phyloP scores from a whole-genome alignment of 2,797 vertebrate species.

The Sebastes oblongus region DNA sequence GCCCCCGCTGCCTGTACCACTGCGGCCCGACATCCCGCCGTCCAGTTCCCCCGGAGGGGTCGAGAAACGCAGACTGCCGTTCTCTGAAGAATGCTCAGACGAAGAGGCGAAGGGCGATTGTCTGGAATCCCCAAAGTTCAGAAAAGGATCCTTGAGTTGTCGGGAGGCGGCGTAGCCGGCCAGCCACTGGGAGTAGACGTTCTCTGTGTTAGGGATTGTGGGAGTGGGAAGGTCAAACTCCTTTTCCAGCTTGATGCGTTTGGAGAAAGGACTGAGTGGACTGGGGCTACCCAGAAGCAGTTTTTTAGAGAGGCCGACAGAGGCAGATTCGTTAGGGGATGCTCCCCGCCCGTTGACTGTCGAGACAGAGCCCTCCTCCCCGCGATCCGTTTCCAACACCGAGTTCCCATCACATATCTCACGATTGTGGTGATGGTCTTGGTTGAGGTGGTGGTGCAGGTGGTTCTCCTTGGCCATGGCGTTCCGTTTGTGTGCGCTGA shows the following conservation, averaged over 20 bases:
- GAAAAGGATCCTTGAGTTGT: slow-evolving; percentile 99
- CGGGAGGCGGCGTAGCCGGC: slow-evolving; percentile 97
- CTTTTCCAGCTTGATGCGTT: slow-evolving; percentile 99
- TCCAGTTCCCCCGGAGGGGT: slow-evolving; percentile 98
- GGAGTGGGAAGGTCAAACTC: slow-evolving; percentile 97
- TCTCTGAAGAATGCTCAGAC: slow-evolving; percentile 99
- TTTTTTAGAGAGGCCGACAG: slow-evolving; percentile 97
- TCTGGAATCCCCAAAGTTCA: slow-evolving; percentile 98
- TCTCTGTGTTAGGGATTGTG: slow-evolving; percentile 97
- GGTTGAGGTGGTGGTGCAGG: slow-evolving; percentile 86
- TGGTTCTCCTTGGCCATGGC: slow-evolving; percentile 85
- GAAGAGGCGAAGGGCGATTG: slow-evolving; percentile 99
- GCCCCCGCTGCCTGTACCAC: slow-evolving; percentile 97
- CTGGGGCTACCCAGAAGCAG: slow-evolving; percentile 97
- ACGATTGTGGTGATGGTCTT: slow-evolving; percentile 87
- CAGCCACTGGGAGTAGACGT: slow-evolving; percentile 99
- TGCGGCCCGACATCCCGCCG: slow-evolving; percentile 97
- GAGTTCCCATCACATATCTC: slow-evolving; percentile 94
- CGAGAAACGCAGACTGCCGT: slow-evolving; percentile 99
- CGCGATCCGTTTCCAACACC: slow-evolving; percentile 92
- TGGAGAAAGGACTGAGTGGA: slow-evolving; percentile 97
- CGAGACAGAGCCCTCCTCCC: slow-evolving; percentile 88
- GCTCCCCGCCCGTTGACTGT: slow-evolving; percentile 93
- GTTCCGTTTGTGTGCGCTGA: slow-evolving; percentile 95
- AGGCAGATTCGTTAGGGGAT: slow-evolving; percentile 94